A percentile compares a stretch with the other conserved stretches of the same genome.
Conservation (phyloP, 2,888 invertebrate genomes). For the Malthinus seriepunctatus region DNA sequence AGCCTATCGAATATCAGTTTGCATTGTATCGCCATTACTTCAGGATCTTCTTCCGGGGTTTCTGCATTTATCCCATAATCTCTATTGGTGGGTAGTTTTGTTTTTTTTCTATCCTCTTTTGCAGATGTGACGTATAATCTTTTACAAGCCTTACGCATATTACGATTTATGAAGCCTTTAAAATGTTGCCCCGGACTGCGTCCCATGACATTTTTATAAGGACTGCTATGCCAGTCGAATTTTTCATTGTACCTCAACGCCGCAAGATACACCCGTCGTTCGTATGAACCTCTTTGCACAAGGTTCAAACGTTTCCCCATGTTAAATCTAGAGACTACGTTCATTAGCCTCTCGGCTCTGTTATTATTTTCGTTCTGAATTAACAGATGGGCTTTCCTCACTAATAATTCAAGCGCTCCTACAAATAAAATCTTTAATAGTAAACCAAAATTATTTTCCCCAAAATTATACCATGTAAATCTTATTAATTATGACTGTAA, state of each 20-base stretch:
- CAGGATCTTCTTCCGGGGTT: not conserved
- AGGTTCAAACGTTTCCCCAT: constrained; percentile 15
- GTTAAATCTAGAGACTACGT: constrained; percentile 18
- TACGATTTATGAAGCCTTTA: not conserved
- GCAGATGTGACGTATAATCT: not conserved
- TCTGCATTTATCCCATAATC: not conserved
- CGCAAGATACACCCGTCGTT: constrained; percentile 6
- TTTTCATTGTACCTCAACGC: constrained; percentile 1
- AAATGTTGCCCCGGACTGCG: constrained; percentile 1
- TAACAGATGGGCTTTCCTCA: constrained; percentile 8
- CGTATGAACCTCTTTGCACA: constrained; percentile 14
- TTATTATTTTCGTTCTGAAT: constrained; percentile 17
- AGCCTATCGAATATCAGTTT: not conserved
- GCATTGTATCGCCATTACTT: not conserved
- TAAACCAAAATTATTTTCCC: no score
- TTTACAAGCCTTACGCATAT: not conserved
- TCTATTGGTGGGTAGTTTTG: not conserved
- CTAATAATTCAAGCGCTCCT: constrained; percentile 1
- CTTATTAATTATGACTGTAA: not conserved
- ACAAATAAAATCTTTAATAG: not conserved
- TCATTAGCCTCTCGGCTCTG: constrained; percentile 16
- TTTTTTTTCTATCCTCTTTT: not conserved
- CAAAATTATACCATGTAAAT: no score
- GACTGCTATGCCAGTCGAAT: constrained; percentile 6
- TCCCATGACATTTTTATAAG: not conserved